A percentile compares a stretch with the other conserved stretches of the same genome.
Evolutionary conservation across 53 echinoderm and acorn worm genomes (phyloP).

Genomic region (Echinometra lucunter): DNA sequence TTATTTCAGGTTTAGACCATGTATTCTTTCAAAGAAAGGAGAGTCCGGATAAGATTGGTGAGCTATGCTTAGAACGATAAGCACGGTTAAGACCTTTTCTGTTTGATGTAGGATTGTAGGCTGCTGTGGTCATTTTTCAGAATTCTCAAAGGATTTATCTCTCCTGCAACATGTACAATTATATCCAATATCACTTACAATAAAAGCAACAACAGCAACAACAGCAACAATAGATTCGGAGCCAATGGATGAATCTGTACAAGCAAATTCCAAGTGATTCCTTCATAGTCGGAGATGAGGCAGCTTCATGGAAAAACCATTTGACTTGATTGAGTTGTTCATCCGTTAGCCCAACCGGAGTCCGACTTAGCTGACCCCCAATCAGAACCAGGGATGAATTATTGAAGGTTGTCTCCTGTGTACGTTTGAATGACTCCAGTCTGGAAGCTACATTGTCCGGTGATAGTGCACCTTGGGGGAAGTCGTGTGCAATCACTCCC

Average conservation of each 20-base stretch:
- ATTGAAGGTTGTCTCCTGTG: not conserved
- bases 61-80: too few species aligned
- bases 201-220: not conserved
- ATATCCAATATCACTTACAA: too few species aligned
- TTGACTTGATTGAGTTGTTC: not conserved
- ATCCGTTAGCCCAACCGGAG: not conserved
- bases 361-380: slow-evolving; percentile 9
- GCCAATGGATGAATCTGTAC: not conserved
- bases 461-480: not conserved
- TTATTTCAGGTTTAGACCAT: too few species aligned
- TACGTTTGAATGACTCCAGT: not conserved
- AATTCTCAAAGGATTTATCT: not conserved
- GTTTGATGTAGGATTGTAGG: too few species aligned
- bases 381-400: not conserved
- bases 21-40: too few species aligned
- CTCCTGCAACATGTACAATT: too few species aligned
- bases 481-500: slow-evolving; percentile 47
- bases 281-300: not conserved
- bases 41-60: too few species aligned
- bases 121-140: too few species aligned
- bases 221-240: not conserved
- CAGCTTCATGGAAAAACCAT: not conserved
- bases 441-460: not conserved
- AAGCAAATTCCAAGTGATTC: not conserved
- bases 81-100: too few species aligned